phyloP scores from a whole-genome alignment of 1,140 invertebrate genomes.

The Leucophenga varia region DNA sequence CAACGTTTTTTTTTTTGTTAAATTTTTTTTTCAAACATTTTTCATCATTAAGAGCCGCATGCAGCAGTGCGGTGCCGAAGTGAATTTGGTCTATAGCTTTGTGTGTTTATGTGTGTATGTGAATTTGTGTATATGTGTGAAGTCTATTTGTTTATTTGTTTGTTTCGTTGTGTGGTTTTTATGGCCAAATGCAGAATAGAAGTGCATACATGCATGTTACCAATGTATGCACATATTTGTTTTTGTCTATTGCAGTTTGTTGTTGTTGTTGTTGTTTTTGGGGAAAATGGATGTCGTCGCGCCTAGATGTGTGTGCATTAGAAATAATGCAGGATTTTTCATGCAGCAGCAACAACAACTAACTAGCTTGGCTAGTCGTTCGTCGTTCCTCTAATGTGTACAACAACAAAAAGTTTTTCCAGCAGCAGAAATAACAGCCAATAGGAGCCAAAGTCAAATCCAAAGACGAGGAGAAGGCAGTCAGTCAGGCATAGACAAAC shows the following conservation, averaged over 20 bases:
- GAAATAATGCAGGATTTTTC: background rate
- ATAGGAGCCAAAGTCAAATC: no score
- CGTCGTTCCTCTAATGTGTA: constrained; percentile 31
- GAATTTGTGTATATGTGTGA: background rate
- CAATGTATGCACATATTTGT: no score
- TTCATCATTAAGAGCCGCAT: constrained; percentile 23
- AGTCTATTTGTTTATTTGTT: no score
- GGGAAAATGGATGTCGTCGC: background rate
- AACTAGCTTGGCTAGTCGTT: constrained; percentile 20
- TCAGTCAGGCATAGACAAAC: no score
- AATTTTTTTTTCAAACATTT: constrained; percentile 53
- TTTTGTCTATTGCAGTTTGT: constrained; percentile 10
- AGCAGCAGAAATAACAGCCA: constrained; percentile 34
- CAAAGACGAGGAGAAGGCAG: no score
- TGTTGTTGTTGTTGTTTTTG: constrained; percentile 16
- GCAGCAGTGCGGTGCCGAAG: constrained; percentile 19
- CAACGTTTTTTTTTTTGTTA: constrained; percentile 53
- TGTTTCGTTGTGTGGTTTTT: background rate
- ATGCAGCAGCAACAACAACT: background rate
- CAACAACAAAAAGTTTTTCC: constrained; percentile 44
- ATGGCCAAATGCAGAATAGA: no score
- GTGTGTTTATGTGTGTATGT: constrained; percentile 8
- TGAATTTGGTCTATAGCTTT: constrained; percentile 12
- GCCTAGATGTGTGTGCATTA: no score
- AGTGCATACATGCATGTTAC: no score